phyloP scores from a whole-genome alignment of 2,888 invertebrate species.

The Eurytoma adleriae region DNA sequence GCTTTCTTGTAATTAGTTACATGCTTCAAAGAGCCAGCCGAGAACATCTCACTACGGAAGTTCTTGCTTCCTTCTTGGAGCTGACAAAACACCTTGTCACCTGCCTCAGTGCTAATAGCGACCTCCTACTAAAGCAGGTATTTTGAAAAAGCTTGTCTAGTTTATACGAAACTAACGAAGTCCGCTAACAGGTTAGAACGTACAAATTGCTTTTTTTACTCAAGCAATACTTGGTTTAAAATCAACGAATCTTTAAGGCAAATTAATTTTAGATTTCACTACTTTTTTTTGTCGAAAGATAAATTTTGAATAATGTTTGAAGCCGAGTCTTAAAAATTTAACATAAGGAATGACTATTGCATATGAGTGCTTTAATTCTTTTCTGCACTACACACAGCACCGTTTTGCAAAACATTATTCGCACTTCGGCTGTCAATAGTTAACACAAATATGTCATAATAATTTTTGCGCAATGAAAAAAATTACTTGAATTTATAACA shows the following conservation, averaged over 20 bases:
- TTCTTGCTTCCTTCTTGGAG: constrained; percentile 93
- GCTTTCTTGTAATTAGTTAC: constrained; percentile 98
- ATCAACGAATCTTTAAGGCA: too few species aligned
- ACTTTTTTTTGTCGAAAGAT: too few species aligned
- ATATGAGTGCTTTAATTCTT: neutral
- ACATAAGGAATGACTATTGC: too few species aligned
- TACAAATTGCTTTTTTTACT: too few species aligned
- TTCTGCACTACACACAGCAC: constrained; percentile 33
- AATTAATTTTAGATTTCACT: too few species aligned
- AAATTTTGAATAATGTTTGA: too few species aligned
- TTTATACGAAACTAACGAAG: constrained; percentile 13
- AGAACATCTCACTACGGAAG: constrained; percentile 95
- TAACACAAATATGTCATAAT: too few species aligned
- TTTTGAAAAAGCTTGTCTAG: constrained; percentile 58
- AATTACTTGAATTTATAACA: neutral
- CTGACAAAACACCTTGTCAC: constrained; percentile 95
- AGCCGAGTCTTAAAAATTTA: too few species aligned
- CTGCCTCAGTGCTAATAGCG: constrained; percentile 94
- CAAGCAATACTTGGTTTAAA: too few species aligned
- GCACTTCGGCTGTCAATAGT: constrained; percentile 20
- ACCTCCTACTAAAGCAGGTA: constrained; percentile 94
- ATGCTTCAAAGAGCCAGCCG: constrained; percentile 95
- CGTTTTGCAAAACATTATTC: constrained; percentile 31
- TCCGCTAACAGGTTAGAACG: too few species aligned
- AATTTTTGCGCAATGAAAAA: too few species aligned